These are phyloP conservation scores for Coptodon bakossiorum DNA, from an alignment of 2,113 vertebrate genomes.

Conservation along the genomic window DNA sequence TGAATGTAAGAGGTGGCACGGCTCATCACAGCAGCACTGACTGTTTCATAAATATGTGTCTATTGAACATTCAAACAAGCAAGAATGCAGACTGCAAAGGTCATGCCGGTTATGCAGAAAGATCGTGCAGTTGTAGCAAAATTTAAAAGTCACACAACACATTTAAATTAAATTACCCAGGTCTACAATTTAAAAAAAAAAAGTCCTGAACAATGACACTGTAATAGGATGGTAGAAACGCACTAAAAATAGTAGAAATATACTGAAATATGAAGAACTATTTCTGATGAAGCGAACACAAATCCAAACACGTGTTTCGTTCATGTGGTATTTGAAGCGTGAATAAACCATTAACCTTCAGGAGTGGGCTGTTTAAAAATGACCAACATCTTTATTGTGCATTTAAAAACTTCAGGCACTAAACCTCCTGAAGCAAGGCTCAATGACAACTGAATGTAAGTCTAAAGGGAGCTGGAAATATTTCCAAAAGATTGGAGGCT, in stretches of 20 bases:
- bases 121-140: not conserved
- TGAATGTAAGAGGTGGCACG: not conserved
- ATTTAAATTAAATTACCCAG: not conserved
- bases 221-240: not conserved
- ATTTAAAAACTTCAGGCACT: not conserved
- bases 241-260: not conserved
- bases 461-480: not conserved
- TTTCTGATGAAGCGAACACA: not conserved
- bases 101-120: not conserved
- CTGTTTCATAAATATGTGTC: slow-evolving; percentile 42
- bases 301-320: slow-evolving; percentile 8
- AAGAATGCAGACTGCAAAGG: not conserved
- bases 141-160: not conserved
- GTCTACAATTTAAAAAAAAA: not conserved
- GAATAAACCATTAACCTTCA: slow-evolving; percentile 58
- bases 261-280: not conserved
- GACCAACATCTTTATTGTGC: not conserved
- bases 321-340: slow-evolving; percentile 10
- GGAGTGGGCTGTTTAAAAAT: not conserved
- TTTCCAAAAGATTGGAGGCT: not conserved
- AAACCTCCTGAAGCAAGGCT: not conserved
- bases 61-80: slow-evolving; percentile 31
- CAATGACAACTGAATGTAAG: not conserved
- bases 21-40: not conserved
- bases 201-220: not conserved